Evolutionary conservation across 2,888 invertebrate genomes (phyloP).

Genomic region (Scaptomyza polygonia): DNA sequence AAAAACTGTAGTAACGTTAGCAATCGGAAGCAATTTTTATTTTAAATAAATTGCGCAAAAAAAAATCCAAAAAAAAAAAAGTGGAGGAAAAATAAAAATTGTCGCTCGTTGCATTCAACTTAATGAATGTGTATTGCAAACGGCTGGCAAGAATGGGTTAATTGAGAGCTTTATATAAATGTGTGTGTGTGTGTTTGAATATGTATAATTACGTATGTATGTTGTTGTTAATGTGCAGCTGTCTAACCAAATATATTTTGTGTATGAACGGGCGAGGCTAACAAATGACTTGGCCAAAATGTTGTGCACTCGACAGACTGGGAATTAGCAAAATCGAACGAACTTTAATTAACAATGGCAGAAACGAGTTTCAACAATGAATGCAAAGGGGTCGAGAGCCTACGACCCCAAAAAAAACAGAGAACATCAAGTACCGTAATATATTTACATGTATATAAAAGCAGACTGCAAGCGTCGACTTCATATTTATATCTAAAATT

Average conservation of each 20-base stretch:
- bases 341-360: conserved; percentile 69
- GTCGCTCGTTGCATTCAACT: conserved; percentile 74
- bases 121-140: conserved; percentile 74
- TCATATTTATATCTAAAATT: conserved; percentile 25
- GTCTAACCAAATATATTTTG: conserved; percentile 58
- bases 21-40: conserved; percentile 78
- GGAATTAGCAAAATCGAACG: conserved; percentile 49
- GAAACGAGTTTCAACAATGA: conserved; percentile 24
- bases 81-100: conserved; percentile 46
- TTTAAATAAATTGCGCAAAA: conserved; percentile 75
- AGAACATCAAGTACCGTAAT: neutral
- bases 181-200: neutral
- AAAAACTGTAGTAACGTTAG: conserved; percentile 47
- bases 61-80: conserved; percentile 33
- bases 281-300: conserved; percentile 48
- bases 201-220: neutral
- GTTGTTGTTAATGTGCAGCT: conserved; percentile 53
- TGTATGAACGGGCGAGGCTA: conserved; percentile 24
- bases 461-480: conserved; percentile 1
- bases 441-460: neutral
- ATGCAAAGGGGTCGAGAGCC: conserved; percentile 13
- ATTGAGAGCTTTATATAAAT: conserved; percentile 30
- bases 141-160: conserved; percentile 43
- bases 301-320: conserved; percentile 50
- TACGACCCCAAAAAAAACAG: conserved; percentile 6